A percentile compares a stretch with the other conserved stretches of the same genome.
These are phyloP conservation scores for Stegastes partitus DNA, from an alignment of 2,113 vertebrate species.

Conservation along the genomic window DNA sequence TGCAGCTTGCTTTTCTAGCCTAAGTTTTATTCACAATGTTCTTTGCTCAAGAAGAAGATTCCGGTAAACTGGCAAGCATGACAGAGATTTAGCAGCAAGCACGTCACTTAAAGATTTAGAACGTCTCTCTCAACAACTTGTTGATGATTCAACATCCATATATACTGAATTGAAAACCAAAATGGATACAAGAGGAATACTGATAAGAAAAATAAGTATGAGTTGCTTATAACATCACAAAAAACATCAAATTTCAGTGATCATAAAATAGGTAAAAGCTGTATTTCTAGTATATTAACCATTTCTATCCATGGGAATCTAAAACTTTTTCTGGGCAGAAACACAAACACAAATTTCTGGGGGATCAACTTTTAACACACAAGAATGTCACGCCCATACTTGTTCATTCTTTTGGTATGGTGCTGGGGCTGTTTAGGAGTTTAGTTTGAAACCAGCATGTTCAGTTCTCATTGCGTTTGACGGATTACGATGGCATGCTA, in stretches of 20 bases:
- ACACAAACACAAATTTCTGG: constrained; percentile 38
- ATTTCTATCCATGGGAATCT: constrained; percentile 14
- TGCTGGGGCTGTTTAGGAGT: constrained; percentile 28
- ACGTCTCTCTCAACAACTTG: no score
- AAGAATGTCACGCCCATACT: constrained; percentile 31
- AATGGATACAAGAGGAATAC: no score
- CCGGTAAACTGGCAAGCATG: no score
- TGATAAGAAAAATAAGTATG: neutral
- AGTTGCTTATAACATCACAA: neutral
- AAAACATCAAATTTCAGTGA: neutral
- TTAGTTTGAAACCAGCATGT: constrained; percentile 42
- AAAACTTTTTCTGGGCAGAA: neutral
- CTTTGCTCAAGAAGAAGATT: no score
- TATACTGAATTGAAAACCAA: no score
- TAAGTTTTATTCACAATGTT: no score
- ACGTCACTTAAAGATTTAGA: no score
- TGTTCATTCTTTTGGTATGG: constrained; percentile 39
- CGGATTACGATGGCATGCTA: constrained; percentile 52
- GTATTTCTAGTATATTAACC: neutral
- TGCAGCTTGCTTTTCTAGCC: no score
- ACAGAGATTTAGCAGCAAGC: no score
- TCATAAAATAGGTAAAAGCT: neutral
- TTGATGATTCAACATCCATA: no score
- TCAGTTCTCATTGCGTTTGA: constrained; percentile 48
- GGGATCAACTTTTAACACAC: constrained; percentile 37